Conservation (phyloP, 2,113 vertebrate species). For the Laticauda laticaudata region DNA sequence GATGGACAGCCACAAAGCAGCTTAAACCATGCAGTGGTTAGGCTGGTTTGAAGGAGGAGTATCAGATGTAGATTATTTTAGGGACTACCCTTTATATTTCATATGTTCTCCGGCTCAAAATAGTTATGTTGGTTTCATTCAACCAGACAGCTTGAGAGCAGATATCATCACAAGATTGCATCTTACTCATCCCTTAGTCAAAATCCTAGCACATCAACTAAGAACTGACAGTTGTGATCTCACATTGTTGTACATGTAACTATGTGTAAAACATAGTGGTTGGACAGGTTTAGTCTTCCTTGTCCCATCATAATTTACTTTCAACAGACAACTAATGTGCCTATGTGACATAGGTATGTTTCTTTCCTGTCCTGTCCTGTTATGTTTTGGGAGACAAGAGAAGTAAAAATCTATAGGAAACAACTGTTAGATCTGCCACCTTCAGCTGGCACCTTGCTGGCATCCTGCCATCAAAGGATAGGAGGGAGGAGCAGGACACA, state of each 20-base stretch:
- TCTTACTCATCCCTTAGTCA: neutral
- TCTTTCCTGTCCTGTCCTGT: neutral
- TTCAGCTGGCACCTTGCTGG: neutral
- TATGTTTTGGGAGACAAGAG: neutral
- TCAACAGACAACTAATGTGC: neutral
- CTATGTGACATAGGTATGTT: neutral
- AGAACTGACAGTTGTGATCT: neutral
- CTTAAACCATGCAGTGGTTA: neutral
- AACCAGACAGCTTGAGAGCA: neutral
- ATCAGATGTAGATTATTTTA: neutral
- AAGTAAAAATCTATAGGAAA: neutral
- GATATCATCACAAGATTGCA: neutral
- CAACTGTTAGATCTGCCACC: neutral
- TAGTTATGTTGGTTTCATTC: neutral
- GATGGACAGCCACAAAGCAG: neutral
- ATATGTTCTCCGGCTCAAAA: neutral
- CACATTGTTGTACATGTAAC: neutral
- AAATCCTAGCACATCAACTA: neutral
- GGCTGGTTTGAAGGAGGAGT: neutral
- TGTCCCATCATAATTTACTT: neutral
- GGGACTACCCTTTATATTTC: neutral
- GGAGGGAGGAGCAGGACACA: neutral
- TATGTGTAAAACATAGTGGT: neutral
- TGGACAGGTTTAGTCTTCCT: neutral
- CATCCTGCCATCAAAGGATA: neutral